Conservation (phyloP, 2,888 invertebrate genomes). For the Parnassius orleans region DNA sequence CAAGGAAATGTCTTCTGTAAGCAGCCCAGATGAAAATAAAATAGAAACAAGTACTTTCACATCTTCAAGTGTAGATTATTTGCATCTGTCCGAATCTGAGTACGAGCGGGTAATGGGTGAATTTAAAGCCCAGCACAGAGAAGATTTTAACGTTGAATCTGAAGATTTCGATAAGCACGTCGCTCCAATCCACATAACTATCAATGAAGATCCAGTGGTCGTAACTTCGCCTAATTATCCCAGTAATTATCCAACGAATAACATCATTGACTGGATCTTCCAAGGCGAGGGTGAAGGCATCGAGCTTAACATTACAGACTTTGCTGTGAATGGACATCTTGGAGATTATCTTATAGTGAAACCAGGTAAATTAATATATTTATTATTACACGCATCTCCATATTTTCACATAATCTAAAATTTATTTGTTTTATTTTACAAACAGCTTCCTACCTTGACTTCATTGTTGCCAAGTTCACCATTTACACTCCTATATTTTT, state of each 20-base stretch:
- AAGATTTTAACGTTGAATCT: slow-evolving; percentile 34
- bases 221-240: slow-evolving; percentile 61
- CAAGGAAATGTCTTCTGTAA: slow-evolving; percentile 14
- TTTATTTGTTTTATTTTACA: too few relatives aligned
- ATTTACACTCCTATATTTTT: too few relatives aligned
- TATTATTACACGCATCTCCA: too few relatives aligned
- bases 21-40: slow-evolving; percentile 9
- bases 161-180: slow-evolving; percentile 38
- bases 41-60: slow-evolving; percentile 1
- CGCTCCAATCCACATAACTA: slow-evolving; percentile 42
- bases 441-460: too few relatives aligned
- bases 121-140: slow-evolving; percentile 38
- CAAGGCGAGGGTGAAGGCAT: slow-evolving; percentile 65
- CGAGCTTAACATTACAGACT: slow-evolving; percentile 65
- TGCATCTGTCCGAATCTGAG: slow-evolving; percentile 43
- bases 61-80: slow-evolving; percentile 33
- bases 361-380: slow-evolving; percentile 54
- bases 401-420: too few relatives aligned
- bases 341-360: slow-evolving; percentile 66
- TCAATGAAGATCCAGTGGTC: slow-evolving; percentile 43
- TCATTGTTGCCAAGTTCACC: too few relatives aligned
- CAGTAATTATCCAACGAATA: slow-evolving; percentile 50
- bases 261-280: slow-evolving; percentile 60
- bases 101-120: slow-evolving; percentile 44
- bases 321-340: slow-evolving; percentile 54